A percentile compares a stretch with the other conserved stretches of the same genome.
Evolutionary conservation across 2,888 invertebrate genomes (phyloP).

Genomic region (Hemaris fuciformis): DNA sequence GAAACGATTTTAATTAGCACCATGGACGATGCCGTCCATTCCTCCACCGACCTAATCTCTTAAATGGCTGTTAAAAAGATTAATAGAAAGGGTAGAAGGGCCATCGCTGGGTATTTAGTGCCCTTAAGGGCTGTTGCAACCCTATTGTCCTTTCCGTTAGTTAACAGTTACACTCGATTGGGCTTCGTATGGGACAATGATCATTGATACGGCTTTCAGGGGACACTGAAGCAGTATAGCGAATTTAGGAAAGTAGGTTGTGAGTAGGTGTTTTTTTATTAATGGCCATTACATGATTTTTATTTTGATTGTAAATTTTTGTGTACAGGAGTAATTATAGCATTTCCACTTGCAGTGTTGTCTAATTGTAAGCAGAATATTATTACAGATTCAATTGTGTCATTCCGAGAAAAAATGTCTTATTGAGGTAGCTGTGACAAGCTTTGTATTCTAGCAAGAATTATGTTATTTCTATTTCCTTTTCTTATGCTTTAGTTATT

Average conservation of each 20-base stretch:
- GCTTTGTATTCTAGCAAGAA: no score
- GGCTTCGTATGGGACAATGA: conserved; percentile 32
- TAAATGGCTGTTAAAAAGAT: conserved; percentile 62
- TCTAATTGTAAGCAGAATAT: no score
- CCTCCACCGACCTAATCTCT: conserved; percentile 15
- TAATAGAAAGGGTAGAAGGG: conserved; percentile 60
- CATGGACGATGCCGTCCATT: not conserved
- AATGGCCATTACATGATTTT: not conserved
- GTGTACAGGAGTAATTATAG: no score
- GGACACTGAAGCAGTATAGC: not conserved
- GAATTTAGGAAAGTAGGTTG: not conserved
- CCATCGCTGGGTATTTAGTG: conserved; percentile 64
- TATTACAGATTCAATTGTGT: no score
- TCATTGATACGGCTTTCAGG: conserved; percentile 26
- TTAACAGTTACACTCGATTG: conserved; percentile 46
- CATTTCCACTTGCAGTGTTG: no score
- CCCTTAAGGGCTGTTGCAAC: conserved; percentile 48
- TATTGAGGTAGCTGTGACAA: no score
- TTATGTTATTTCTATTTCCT: no score
- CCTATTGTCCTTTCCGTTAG: conserved; percentile 33
- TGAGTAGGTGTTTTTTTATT: not conserved
- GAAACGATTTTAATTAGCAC: conserved; percentile 25
- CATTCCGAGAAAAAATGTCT: no score
- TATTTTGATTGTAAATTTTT: no score
- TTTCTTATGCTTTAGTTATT: no score